phyloP scores from a whole-genome alignment of 2,113 vertebrate genomes.

The Merops nubicus region DNA sequence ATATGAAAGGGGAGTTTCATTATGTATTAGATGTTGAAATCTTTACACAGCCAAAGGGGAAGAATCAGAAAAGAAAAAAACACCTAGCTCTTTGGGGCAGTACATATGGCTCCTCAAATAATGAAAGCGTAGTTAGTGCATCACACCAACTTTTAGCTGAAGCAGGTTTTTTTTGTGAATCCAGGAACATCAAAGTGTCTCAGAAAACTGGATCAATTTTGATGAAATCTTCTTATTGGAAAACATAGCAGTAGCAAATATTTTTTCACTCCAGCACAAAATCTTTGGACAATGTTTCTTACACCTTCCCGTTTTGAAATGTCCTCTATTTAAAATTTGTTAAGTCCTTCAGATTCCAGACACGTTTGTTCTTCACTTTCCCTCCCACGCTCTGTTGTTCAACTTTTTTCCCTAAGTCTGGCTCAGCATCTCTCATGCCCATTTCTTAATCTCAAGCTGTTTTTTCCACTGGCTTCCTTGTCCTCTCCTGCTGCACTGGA shows the following conservation, averaged over 20 bases:
- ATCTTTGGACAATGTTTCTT: background rate
- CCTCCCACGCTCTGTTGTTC: background rate
- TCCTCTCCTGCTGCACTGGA: background rate
- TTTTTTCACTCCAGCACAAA: background rate
- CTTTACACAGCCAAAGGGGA: slow-evolving; percentile 26
- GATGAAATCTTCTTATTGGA: background rate
- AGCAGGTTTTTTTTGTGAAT: background rate
- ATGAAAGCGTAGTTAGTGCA: background rate
- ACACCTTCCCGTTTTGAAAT: background rate
- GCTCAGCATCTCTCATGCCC: background rate
- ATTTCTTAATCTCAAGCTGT: background rate
- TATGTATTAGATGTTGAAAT: slow-evolving; percentile 40
- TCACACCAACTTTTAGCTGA: background rate
- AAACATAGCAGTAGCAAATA: background rate
- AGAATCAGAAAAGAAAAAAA: background rate
- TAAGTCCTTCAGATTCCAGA: background rate
- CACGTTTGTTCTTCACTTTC: background rate
- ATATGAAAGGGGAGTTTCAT: slow-evolving; percentile 58
- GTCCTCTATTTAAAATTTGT: background rate
- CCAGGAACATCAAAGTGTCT: background rate
- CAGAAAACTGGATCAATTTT: background rate
- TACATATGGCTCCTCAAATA: background rate
- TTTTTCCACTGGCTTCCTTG: background rate
- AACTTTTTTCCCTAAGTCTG: background rate
- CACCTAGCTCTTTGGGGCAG: background rate